Percentiles rank a stretch among this genome's conserved stretches.
Conservation (phyloP, 2,888 invertebrate genomes). For the Cryptus viduatorius region DNA sequence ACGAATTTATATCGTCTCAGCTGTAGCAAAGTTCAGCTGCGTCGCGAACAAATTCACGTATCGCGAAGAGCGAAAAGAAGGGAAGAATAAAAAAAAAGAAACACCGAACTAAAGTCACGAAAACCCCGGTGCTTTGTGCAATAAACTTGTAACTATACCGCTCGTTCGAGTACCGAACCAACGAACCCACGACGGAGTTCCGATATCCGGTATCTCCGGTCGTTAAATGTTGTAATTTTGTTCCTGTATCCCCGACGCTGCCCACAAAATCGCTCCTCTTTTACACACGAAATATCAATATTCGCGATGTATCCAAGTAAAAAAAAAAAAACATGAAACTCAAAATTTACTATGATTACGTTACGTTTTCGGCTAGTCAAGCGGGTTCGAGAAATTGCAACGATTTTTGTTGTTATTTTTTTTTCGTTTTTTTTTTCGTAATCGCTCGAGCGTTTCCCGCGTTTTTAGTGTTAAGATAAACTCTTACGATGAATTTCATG, state of each 20-base stretch:
- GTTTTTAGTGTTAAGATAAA: conserved; percentile 74
- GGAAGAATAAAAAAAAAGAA: conserved; percentile 30
- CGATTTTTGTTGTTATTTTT: background rate
- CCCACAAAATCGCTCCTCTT: conserved; percentile 8
- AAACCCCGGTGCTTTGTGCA: conserved; percentile 44
- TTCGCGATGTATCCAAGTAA: conserved; percentile 20
- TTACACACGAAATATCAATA: conserved; percentile 14
- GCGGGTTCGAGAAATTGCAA: conserved; percentile 72
- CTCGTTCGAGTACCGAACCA: conserved; percentile 34
- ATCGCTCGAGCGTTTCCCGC: conserved; percentile 67
- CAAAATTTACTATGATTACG: conserved; percentile 9
- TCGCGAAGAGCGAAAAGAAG: conserved; percentile 11
- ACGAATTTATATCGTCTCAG: conserved; percentile 4
- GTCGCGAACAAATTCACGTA: conserved; percentile 4
- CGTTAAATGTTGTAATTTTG: conserved; percentile 30
- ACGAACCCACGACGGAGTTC: conserved; percentile 32
- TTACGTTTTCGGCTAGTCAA: conserved; percentile 80
- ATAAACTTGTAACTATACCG: conserved; percentile 38
- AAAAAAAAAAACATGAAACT: background rate
- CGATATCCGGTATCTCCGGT: conserved; percentile 38
- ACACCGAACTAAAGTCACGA: conserved; percentile 6
- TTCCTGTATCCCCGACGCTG: conserved; percentile 8
- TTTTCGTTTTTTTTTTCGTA: conserved; percentile 15
- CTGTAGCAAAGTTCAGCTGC: conserved; percentile 22
- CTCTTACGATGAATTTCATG: conserved; percentile 52